Conservation (phyloP, 1,140 invertebrate species). For the Coelopa frigida region DNA sequence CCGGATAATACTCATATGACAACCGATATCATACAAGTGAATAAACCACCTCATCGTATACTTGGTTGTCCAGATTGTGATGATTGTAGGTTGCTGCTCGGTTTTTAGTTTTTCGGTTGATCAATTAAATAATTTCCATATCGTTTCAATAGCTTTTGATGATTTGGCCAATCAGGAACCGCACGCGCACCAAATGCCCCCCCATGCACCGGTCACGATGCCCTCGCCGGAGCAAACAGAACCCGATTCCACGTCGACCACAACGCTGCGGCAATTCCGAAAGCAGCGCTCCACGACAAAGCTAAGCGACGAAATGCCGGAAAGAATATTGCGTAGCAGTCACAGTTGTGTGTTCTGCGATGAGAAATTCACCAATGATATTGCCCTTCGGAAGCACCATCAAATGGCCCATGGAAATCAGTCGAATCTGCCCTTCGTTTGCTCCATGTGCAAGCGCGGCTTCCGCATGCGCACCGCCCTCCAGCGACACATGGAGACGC, state of each 20-base stretch:
- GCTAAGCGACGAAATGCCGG: slow-evolving; percentile 14
- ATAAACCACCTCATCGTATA: slow-evolving; percentile 17
- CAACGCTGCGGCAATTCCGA: slow-evolving; percentile 31
- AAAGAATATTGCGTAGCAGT: slow-evolving; percentile 16
- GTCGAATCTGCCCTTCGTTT: slow-evolving; percentile 33
- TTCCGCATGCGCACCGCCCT: slow-evolving; percentile 36
- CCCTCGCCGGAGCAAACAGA: slow-evolving; percentile 40
- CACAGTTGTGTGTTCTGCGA: slow-evolving; percentile 35
- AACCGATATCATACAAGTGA: neutral
- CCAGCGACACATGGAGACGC: slow-evolving; percentile 40
- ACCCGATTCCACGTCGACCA: slow-evolving; percentile 33
- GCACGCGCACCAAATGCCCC: too few species aligned
- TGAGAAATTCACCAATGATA: slow-evolving; percentile 32
- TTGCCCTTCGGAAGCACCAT: slow-evolving; percentile 35
- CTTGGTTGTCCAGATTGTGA: slow-evolving; percentile 40
- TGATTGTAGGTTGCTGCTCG: slow-evolving; percentile 32
- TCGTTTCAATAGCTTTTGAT: slow-evolving; percentile 4
- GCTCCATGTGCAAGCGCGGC: slow-evolving; percentile 34
- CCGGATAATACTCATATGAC: too few species aligned
- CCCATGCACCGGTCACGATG: too few species aligned
- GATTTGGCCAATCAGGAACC: too few species aligned
- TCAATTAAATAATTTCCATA: neutral
- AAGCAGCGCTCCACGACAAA: slow-evolving; percentile 20
- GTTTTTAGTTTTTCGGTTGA: too few species aligned
- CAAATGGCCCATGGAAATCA: slow-evolving; percentile 33